Evolutionary conservation across 2,113 vertebrate genomes (phyloP).

Genomic region (Mirounga angustirostris): DNA sequence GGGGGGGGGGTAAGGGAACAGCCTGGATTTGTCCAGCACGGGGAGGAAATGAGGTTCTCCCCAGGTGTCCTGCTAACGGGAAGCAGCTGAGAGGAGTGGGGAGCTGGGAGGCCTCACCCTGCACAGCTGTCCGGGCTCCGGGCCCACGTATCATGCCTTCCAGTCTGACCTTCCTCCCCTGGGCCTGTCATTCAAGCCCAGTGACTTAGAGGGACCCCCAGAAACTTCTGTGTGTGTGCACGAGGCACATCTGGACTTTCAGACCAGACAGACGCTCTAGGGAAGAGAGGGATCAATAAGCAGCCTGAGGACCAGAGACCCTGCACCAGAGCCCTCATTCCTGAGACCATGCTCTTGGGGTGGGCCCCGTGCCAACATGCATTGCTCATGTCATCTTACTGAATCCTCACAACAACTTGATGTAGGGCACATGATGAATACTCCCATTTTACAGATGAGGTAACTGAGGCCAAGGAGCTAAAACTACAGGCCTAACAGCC

Average conservation of each 20-base stretch:
- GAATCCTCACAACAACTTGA: background rate
- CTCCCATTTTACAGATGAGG: background rate
- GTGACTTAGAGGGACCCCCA: background rate
- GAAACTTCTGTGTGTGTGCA: background rate
- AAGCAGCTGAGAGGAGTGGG: background rate
- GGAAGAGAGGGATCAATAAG: background rate
- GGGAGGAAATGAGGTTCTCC: background rate
- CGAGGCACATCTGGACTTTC: background rate
- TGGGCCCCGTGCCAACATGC: rapidly evolving
- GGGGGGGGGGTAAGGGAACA: no score
- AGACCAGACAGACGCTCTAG: background rate
- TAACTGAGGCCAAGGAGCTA: background rate
- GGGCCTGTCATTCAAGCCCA: background rate
- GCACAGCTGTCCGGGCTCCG: background rate
- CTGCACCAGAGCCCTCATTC: background rate
- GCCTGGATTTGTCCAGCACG: background rate
- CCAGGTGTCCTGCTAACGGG: conserved; percentile 18
- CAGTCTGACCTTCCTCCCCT: background rate
- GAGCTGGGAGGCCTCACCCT: background rate
- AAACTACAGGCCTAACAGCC: background rate
- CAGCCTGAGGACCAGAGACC: background rate
- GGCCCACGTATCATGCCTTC: background rate
- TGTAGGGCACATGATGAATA: background rate
- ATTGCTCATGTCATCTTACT: rapidly evolving
- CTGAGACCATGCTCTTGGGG: background rate